phyloP scores from a whole-genome alignment of 1,140 invertebrate species.

The Marisa cornuarietis region DNA sequence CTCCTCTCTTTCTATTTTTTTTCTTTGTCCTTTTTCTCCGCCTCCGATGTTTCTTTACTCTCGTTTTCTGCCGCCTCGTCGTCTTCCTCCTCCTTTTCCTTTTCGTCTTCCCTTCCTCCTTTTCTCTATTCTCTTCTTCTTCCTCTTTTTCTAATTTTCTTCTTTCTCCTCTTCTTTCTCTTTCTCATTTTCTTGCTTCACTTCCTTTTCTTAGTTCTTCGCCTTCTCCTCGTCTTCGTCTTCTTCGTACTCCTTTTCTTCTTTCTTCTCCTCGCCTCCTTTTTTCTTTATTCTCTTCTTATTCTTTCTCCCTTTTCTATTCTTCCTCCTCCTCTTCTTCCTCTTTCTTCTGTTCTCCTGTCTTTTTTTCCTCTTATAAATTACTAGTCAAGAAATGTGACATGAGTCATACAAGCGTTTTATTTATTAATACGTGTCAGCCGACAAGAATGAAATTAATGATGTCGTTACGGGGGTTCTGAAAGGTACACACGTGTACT shows the following conservation, averaged over 20 bases:
- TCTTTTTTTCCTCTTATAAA: not conserved
- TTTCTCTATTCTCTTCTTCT: not conserved
- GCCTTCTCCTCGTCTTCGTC: not conserved
- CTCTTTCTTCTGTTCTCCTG: not conserved
- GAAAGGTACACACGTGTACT: not conserved
- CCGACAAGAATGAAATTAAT: not conserved
- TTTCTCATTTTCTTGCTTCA: not conserved
- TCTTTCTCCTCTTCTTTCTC: not conserved
- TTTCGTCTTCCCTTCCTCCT: not conserved
- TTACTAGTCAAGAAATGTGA: not conserved
- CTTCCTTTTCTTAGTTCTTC: not conserved
- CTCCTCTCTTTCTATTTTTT: no score
- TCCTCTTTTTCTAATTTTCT: not conserved
- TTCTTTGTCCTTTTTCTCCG: no score
- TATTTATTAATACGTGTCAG: not conserved
- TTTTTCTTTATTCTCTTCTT: not conserved
- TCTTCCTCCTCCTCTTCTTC: not conserved
- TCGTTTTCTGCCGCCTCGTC: not conserved
- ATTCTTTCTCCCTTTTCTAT: not conserved
- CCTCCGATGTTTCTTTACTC: not conserved
- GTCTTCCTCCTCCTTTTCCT: not conserved
- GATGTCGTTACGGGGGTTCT: not conserved
- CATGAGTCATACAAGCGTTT: not conserved
- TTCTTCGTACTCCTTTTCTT: not conserved
- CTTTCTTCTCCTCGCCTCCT: not conserved